Base-by-base conservation (phyloP, 2,888 invertebrate genomes). In the Girardia tigrina region DNA sequence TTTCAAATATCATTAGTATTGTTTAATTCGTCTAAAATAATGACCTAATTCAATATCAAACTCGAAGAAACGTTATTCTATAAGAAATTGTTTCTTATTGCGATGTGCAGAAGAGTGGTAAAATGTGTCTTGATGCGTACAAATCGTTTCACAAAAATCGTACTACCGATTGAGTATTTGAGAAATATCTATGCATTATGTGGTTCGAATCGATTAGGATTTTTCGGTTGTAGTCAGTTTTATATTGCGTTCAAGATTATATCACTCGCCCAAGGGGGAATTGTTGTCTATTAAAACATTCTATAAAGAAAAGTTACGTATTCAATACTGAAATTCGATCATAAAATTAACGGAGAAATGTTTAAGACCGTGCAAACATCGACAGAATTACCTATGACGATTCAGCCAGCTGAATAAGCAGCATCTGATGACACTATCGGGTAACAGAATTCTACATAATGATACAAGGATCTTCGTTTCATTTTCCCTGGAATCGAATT, bases 141-240 rank as follows among this genome's bases (percentile, higher is more conserved):
- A 28, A 71, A 23, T 71, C 27, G 71, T 71, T 71, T 71, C n/a
- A 26, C 26, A 71, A n/a, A 71, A 71, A 26, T 28, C 27, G 71
- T 26, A 26, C 4, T 71, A 71, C 6, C 6, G 27, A 23, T 56
- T 56, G 56, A 56, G n/a, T n/a, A 56, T 56, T 56, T 56, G n/a
- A 56, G 23, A 56, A 56, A 56, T 84, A 83, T 85, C 36, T 81
- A 81, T 74, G 85, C 84, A 75, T 77, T 84, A 29, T 84, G 84
- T 81, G 85, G 84, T 36, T 84, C 84, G 14, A 83, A 83, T 77
- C 78, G 84, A 72, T 78, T 84, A 12, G 84, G 84, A 27, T 83
- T 84, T 78, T 84, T 85, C 81, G 84, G 84, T n/a, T 79, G 84
- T 14, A 83, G 82, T 79, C 85, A 85, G 80, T 85, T 85, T 79